Evolutionary conservation across 2,797 vertebrate species (phyloP).

Genomic region (Acrossocheilus fasciatus): DNA sequence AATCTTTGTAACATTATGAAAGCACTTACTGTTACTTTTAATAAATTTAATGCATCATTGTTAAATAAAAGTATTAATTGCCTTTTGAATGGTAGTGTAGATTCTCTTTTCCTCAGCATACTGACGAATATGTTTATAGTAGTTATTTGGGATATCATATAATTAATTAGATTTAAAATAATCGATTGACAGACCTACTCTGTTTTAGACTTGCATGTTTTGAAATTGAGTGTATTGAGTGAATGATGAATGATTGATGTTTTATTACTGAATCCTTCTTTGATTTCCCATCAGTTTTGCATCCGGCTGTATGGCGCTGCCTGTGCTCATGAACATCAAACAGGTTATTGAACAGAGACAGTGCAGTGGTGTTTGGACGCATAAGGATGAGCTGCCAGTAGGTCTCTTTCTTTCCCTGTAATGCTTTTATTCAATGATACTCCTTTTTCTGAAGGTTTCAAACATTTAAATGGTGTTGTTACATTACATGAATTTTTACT

Average conservation of each 20-base stretch:
- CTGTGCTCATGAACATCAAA: conserved; percentile 93
- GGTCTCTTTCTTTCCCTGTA: conserved; percentile 55
- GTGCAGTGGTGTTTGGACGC: conserved; percentile 91
- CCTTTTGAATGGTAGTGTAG: neutral
- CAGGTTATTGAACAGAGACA: conserved; percentile 92
- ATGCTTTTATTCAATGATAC: neutral
- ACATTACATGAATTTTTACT: neutral
- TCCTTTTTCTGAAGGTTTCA: neutral
- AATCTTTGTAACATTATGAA: too few species aligned
- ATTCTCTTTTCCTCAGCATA: neutral
- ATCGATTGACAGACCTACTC: neutral
- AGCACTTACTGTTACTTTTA: too few species aligned
- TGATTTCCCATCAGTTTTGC: conserved; percentile 78
- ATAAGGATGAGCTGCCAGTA: conserved; percentile 91
- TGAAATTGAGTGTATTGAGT: neutral
- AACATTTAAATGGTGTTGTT: neutral
- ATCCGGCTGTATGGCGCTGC: conserved; percentile 90
- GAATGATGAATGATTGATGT: neutral
- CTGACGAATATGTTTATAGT: neutral
- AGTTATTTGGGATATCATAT: neutral
- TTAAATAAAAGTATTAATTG: too few species aligned
- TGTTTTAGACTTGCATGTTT: neutral
- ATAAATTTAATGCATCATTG: too few species aligned
- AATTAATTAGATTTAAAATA: neutral
- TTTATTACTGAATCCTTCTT: neutral